Evolutionary conservation across 2,797 vertebrate genomes (phyloP).

Genomic region (Sternarchorhynchus goeldii): DNA sequence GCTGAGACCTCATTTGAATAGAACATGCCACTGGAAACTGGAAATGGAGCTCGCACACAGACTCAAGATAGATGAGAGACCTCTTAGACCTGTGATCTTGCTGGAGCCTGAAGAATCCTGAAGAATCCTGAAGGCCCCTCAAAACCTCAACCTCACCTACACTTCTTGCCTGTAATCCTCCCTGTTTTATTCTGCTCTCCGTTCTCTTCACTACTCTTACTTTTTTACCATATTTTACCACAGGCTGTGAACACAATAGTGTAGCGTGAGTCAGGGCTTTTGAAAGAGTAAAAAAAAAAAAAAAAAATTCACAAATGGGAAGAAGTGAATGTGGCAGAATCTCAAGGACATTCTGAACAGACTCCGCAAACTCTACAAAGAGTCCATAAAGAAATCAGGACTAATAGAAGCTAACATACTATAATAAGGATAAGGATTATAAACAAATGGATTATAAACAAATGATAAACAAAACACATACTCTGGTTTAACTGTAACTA

Average conservation of each 20-base stretch:
- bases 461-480: too few species aligned
- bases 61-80: constrained; percentile 22
- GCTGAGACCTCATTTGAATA: constrained; percentile 13
- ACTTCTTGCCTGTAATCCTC: constrained; percentile 25
- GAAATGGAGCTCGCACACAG: constrained; percentile 4
- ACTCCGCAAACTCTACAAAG: too few species aligned
- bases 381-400: too few species aligned
- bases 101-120: constrained; percentile 52
- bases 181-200: not conserved
- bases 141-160: constrained; percentile 22
- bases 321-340: not conserved
- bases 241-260: constrained; percentile 4
- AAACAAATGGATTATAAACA: too few species aligned
- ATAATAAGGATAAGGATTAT: too few species aligned
- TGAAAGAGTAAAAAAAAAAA: not conserved
- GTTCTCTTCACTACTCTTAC: constrained; percentile 7
- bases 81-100: constrained; percentile 28
- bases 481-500: too few species aligned
- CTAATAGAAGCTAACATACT: too few species aligned
- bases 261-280: not conserved
- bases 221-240: constrained; percentile 2
- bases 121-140: constrained; percentile 34
- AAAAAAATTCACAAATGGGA: not conserved
- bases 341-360: too few species aligned
- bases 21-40: not conserved